Evolutionary conservation across 2,888 invertebrate species (phyloP).

Genomic region (Chymomyza amoena): DNA sequence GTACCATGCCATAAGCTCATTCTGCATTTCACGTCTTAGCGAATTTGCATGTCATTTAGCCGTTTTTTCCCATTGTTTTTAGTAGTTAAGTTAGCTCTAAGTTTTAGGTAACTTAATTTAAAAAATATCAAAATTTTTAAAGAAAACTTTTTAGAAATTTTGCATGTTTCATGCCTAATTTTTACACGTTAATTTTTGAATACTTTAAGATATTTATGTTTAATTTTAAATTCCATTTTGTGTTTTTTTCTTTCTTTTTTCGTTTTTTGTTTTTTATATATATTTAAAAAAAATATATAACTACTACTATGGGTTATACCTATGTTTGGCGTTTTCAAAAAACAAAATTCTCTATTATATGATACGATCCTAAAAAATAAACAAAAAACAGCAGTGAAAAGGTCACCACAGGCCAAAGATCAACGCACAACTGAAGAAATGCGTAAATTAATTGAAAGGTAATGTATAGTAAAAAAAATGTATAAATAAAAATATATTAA

Average conservation of each 20-base stretch:
- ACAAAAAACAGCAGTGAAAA: conserved; percentile 80
- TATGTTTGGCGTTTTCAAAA: conserved; percentile 1
- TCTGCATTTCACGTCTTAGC: background rate
- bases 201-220: background rate
- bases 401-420: conserved; percentile 89
- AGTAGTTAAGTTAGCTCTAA: background rate
- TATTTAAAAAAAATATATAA: background rate
- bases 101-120: background rate
- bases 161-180: background rate
- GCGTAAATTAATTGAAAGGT: conserved; percentile 98
- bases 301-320: conserved; percentile 4
- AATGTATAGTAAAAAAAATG: conserved; percentile 85
- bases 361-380: conserved; percentile 30
- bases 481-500: conserved; percentile 6
- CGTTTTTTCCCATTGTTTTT: background rate
- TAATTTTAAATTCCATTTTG: conserved; percentile 8
- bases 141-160: background rate
- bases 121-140: background rate
- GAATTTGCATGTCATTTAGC: background rate
- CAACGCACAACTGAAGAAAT: conserved; percentile 97
- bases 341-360: conserved; percentile 4
- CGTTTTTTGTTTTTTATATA: conserved; percentile 13
- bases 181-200: background rate
- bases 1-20: background rate
- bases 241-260: conserved; percentile 13